Base-by-base conservation (phyloP, 2,113 vertebrate species). In the Catharus bicknelli region DNA sequence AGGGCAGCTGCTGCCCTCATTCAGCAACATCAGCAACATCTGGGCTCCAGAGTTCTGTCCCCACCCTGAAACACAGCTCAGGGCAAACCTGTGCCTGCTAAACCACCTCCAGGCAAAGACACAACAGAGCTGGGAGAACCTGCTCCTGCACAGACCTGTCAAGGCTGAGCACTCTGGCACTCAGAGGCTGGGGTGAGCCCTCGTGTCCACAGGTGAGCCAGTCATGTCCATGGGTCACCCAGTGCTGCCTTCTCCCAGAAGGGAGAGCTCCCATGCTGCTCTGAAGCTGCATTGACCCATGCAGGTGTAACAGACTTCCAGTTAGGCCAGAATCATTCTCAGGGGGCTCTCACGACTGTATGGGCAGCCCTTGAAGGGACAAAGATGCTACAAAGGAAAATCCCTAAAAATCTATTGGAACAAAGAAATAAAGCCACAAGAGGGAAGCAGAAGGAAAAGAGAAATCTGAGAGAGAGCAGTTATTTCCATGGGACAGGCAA, bases 181-280 rank as follows among this genome's bases (percentile, higher is more conserved):
- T 2, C 8, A 50, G 45, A 47, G 48, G 50, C 13, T 51, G 50
- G 38, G 38, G 38, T 40, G 38, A 40, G 38, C 38, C 26, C 54
- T 42, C 0, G 0, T 2, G 12, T 1, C 54, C 15, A 3, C 0
- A 10, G 32, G 25, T 40, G 27, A 59, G 32, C n/a, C 48, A 9
- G 14, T n/a, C 0, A 0, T 2, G 16, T 2, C 54, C 15, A 2
- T 0, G 10, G 29, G 22, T 42, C 22, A 55, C 32, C 30, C 45
- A 9, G 15, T 0, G 13, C 36, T 27, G 62, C 36, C 40, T 48
- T 43, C 3, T 7, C 14, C 27, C 3, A 1, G 14, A 30, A 16
- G 11, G 67, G 1, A 1, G 21, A 43, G 36, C 29, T 17, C 27
- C 7, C 29, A 23, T 1, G 19, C 25, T 40, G 34, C 45, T 55